phyloP scores from a whole-genome alignment of 2,888 invertebrate genomes.

The Melipona beecheii region DNA sequence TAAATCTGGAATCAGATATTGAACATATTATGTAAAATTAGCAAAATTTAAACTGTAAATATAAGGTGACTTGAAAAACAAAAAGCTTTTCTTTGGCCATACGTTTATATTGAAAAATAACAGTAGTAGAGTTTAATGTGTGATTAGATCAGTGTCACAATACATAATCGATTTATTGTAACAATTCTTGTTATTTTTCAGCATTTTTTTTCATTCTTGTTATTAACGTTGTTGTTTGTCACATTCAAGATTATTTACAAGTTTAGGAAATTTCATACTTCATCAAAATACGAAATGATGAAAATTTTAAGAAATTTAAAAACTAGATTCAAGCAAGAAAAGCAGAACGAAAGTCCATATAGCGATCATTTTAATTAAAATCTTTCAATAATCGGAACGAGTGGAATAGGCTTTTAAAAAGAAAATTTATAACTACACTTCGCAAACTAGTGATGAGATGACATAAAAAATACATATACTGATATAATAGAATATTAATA shows the following conservation, averaged over 20 bases:
- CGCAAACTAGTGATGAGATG: not conserved
- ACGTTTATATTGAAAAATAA: not conserved
- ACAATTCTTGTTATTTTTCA: too few relatives aligned
- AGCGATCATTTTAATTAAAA: slow-evolving; percentile 28
- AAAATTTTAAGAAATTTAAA: not conserved
- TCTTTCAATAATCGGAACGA: slow-evolving; percentile 1
- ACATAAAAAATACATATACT: slow-evolving; percentile 21
- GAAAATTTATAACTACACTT: slow-evolving; percentile 6
- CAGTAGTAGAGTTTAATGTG: not conserved
- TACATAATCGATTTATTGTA: not conserved
- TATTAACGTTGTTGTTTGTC: not conserved
- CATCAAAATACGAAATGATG: not conserved
- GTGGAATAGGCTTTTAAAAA: not conserved
- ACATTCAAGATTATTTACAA: not conserved
- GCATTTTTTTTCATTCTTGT: too few relatives aligned
- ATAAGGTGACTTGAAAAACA: not conserved
- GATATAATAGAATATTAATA: slow-evolving; percentile 4
- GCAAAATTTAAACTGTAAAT: not conserved
- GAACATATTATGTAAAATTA: not conserved
- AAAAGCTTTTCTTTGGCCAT: not conserved
- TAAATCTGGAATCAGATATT: not conserved
- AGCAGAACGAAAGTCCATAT: slow-evolving; percentile 1
- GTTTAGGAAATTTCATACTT: not conserved
- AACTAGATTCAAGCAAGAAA: not conserved
- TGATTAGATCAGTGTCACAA: not conserved